Base-by-base conservation (phyloP, 2,113 vertebrate species). In the Phainopepla nitens region DNA sequence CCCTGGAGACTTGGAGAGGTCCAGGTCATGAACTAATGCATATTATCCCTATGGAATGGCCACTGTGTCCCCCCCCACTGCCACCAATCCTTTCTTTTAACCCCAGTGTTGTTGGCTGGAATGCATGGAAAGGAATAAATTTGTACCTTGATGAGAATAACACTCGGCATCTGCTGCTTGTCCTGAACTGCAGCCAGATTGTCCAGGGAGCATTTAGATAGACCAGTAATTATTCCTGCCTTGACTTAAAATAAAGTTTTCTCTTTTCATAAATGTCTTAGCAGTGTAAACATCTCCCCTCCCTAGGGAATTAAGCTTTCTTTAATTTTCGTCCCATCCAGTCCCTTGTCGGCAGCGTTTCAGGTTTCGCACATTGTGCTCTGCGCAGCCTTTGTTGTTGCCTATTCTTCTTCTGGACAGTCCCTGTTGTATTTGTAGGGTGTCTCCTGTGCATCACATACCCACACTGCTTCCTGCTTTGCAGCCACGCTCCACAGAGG, bases 401-500 rank as follows among this genome's bases (percentile, higher is more conserved):
- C 68, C 57, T 64, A 56, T 64, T 96, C 91, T 70, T 49, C 94
- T 87, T 80, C 29, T 36, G 53, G 93, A 95, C 89, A 69, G 89
- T 66, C 90, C 62, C 88, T 56, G 90, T 24, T 95, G 90, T 93
- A 50, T 95, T 93, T 96, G 93, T 42, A 70, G 89, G 90, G 80
- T 75, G 90, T 65, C 77, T 95, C 93, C 95, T 94, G 91, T 80
- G 73, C 71, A 29, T 92, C 79, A 60, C 75, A 64, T 73, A 53
- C 79, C 80, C 94, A 82, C 87, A 2, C 88, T 79, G 68, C 82
- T 84, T 80, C 92, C 94, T 93, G 94, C 58, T 76, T 7, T 15
- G 72, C 92, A 91, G 91, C 68, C 82, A 33, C 4, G 13, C 33
- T 90, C 81, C 82, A 35, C 90, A 89, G 73, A 96, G 91, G 50